Evolutionary conservation across 2,113 vertebrate species (phyloP), one percentile per base, ranked within the genome.

Genomic region (Stictonetta naevosa): DNA sequence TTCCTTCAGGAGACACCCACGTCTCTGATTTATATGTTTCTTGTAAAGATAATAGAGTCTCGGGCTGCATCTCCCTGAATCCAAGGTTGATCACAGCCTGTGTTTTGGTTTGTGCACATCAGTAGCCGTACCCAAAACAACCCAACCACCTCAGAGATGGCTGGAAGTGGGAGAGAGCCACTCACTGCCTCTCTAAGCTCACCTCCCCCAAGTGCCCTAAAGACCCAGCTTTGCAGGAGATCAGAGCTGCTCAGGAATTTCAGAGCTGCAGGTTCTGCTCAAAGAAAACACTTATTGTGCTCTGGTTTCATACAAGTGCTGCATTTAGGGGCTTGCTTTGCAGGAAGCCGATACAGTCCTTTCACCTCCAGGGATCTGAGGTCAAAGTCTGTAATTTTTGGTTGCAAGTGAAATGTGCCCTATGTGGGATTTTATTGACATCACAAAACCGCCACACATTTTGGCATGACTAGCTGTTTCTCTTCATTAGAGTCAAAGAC

Each of bases 261-360:
- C 73, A 69, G 71, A 82, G 67, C 87, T 88, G 59, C 72, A 94
- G 86, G 66, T 97, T 73, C 36, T 92, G 42, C 83, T 85, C 82
- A 88, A 94, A 96, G 79, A 96, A 90, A 96, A 90, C 62, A 56
- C 90, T 91, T 93, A 64, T 69, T 95, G 75, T 96, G 72, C 42
- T 90, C 73, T 56, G 40, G n/a, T 60, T 96, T 86, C 50, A 53
- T 58, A 81, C 52, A 94, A 92, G 52, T 0, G 1, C 80, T 75
- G 63, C 81, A 88, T 95, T 97, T 95, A 97, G 67, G 59, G 66
- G 14, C 33, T 85, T 72, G 55, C 69, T 96, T 85, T 93, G 66
- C 73, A 91, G 94, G 84, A 95, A 94, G 68, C 66, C 29, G 5
- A 55, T 83, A 48, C 53, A 73, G 86, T 86, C 71, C 78, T 50